phyloP scores from a whole-genome alignment of 2,113 vertebrate genomes.

The Elephas maximus region DNA sequence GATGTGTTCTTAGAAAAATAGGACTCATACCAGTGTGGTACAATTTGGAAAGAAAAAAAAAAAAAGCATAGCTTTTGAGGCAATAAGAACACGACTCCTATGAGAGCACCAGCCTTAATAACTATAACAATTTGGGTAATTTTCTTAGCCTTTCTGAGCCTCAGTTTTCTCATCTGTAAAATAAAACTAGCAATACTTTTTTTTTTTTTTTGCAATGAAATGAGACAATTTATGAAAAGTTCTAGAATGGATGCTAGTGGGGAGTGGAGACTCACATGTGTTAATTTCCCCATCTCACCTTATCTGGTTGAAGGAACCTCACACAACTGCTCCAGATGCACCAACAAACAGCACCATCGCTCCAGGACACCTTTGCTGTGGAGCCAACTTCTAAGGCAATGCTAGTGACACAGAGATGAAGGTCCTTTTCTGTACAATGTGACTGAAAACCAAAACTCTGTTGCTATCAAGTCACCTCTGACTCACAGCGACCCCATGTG shows the following conservation, averaged over 20 bases:
- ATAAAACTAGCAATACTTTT: neutral
- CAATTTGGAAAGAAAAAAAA: neutral
- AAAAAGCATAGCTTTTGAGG: neutral
- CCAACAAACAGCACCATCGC: neutral
- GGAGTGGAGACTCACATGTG: neutral
- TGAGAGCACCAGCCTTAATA: neutral
- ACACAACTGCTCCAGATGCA: neutral
- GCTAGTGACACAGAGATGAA: neutral
- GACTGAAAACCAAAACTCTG: neutral
- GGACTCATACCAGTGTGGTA: neutral
- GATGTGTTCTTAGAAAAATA: constrained; percentile 19
- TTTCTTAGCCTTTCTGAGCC: neutral
- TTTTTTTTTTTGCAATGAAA: neutral
- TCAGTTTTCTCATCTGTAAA: constrained; percentile 23
- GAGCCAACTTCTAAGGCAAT: constrained; percentile 6
- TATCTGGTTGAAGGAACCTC: neutral
- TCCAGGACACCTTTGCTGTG: neutral
- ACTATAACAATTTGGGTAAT: neutral
- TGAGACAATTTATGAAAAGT: neutral
- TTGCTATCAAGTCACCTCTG: neutral
- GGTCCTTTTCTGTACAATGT: neutral
- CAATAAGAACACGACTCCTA: neutral
- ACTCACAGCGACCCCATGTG: neutral
- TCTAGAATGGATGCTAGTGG: neutral
- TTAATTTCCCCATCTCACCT: neutral